Evolutionary conservation across 2,113 vertebrate species (phyloP).

Genomic region (Scatophagus argus): DNA sequence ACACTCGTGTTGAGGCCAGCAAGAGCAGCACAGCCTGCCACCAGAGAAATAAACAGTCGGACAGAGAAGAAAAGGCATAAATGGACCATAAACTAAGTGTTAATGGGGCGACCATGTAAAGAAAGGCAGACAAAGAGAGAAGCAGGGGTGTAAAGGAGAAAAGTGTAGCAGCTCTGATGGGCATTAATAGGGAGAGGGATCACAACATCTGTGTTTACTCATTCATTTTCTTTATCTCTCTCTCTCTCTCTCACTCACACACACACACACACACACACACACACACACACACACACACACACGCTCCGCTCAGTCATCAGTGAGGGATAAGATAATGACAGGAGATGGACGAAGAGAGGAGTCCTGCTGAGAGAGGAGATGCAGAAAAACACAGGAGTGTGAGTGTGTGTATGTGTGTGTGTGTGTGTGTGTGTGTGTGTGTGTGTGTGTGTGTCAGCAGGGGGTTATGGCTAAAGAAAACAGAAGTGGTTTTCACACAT

Average conservation of each 20-base stretch:
- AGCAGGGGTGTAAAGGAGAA: not conserved
- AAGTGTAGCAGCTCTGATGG: conserved; percentile 22
- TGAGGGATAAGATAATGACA: conserved; percentile 66
- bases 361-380: conserved; percentile 60
- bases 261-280: conserved; percentile 8
- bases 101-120: not conserved
- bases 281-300: conserved; percentile 10
- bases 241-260: not conserved
- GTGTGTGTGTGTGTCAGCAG: conserved; percentile 34
- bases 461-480: conserved; percentile 59
- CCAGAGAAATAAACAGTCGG: conserved; percentile 26
- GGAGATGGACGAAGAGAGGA: conserved; percentile 54
- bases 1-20: not conserved
- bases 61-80: conserved; percentile 1
- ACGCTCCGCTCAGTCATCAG: conserved; percentile 55
- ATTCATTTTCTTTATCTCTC: conserved; percentile 54
- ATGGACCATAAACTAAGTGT: not conserved
- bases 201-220: conserved; percentile 51
- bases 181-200: not conserved
- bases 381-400: conserved; percentile 38
- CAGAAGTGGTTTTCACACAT: conserved; percentile 69
- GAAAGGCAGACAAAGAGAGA: not conserved
- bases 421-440: conserved; percentile 30
- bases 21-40: not conserved
- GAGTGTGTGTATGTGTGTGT: conserved; percentile 18